A percentile compares a stretch with the other conserved stretches of the same genome.
These are phyloP conservation scores for Dinomys branickii DNA, from an alignment of 2,113 vertebrate genomes.

Conservation along the genomic window DNA sequence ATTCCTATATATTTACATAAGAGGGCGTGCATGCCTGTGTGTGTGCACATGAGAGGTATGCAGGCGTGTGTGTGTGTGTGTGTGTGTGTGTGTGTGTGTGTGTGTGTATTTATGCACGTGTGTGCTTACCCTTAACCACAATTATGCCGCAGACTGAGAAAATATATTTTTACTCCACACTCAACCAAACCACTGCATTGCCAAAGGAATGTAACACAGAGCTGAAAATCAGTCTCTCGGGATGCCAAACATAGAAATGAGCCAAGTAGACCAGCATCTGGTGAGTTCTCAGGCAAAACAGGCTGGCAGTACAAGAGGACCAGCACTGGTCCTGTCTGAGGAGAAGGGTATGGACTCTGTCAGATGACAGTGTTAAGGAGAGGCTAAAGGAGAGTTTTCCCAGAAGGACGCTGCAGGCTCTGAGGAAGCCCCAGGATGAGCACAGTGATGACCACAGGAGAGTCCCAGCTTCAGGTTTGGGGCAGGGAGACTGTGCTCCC, in stretches of 20 bases:
- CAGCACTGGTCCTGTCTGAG: not conserved
- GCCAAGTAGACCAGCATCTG: fast-evolving
- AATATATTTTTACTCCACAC: not conserved
- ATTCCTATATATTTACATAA: fast-evolving
- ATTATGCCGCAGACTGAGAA: not conserved
- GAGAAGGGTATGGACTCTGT: not conserved
- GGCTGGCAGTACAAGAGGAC: too few species aligned
- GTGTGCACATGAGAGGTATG: not conserved
- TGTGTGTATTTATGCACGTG: not conserved
- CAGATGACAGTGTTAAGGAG: not conserved
- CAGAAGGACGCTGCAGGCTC: not conserved
- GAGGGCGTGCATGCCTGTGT: not conserved
- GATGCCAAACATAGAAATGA: not conserved
- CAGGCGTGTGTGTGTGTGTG: fast-evolving
- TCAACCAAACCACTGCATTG: not conserved
- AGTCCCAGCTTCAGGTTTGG: not conserved
- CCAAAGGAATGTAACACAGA: fast-evolving
- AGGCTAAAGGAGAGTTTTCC: not conserved
- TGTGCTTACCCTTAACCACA: not conserved
- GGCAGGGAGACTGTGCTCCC: not conserved
- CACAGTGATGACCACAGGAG: not conserved
- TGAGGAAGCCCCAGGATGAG: not conserved
- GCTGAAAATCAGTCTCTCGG: too few species aligned
- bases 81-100: too few species aligned
- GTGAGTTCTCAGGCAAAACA: not conserved